Evolutionary conservation across 2,888 invertebrate genomes (phyloP).

Genomic region (Anthrax anthrax): DNA sequence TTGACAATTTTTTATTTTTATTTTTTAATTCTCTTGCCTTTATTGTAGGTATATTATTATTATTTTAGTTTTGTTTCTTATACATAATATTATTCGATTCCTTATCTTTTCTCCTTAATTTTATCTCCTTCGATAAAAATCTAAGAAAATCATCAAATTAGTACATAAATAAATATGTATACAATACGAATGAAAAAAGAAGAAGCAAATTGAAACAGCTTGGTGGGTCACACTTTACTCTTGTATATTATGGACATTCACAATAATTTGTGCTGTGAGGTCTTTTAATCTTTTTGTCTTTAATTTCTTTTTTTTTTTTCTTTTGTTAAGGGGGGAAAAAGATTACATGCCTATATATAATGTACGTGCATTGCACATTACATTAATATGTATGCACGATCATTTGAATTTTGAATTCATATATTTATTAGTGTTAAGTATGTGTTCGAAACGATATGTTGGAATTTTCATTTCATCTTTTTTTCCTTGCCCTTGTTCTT

Average conservation of each 20-base stretch:
- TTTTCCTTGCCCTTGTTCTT: constrained; percentile 1
- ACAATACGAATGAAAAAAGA: not conserved
- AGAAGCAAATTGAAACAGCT: not conserved
- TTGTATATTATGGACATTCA: not conserved
- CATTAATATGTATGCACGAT: too few species aligned
- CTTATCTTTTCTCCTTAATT: constrained; percentile 6
- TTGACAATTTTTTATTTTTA: not conserved
- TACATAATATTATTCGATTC: not conserved
- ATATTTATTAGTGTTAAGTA: too few species aligned
- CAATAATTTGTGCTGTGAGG: not conserved
- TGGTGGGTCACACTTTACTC: not conserved
- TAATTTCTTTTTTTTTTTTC: not conserved
- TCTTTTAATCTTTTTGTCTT: too few species aligned
- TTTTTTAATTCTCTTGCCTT: too few species aligned
- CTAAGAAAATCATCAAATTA: constrained; percentile 12
- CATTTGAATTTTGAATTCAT: too few species aligned
- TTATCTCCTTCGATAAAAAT: constrained; percentile 12
- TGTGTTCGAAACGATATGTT: too few species aligned
- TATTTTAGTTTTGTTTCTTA: not conserved
- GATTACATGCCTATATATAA: too few species aligned
- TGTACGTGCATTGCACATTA: too few species aligned
- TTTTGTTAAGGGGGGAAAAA: too few species aligned
- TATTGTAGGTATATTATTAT: not conserved
- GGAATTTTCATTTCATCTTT: not conserved
- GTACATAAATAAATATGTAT: constrained; percentile 10